phyloP scores from a whole-genome alignment of 2,888 invertebrate genomes.

The Archips xylosteana region DNA sequence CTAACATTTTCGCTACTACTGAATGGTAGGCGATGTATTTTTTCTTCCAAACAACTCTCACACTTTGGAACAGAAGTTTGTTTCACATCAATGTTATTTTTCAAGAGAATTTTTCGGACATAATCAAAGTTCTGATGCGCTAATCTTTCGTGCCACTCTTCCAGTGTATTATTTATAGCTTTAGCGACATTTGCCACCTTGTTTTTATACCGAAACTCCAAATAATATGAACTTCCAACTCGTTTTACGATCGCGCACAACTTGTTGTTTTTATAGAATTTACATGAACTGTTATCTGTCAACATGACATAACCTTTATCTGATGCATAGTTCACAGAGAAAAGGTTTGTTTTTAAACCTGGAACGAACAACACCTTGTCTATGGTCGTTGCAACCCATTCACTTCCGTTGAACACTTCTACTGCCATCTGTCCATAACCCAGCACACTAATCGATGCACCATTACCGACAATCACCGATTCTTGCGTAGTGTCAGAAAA shows the following conservation, averaged over 20 bases:
- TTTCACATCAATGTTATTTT: constrained; percentile 12
- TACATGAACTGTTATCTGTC: constrained; percentile 41
- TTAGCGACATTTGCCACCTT: no score
- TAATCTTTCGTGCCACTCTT: constrained; percentile 44
- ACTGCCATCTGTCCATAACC: constrained; percentile 47
- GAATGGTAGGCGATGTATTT: constrained; percentile 46
- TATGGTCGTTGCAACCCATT: constrained; percentile 48
- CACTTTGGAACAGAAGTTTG: neutral
- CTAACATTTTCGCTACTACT: constrained; percentile 44
- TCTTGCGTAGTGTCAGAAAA: constrained; percentile 25
- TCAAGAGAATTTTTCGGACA: neutral
- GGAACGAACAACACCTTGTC: constrained; percentile 49
- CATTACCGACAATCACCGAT: constrained; percentile 47
- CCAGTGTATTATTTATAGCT: neutral
- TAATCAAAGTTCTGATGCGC: constrained; percentile 7
- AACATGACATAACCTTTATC: constrained; percentile 48
- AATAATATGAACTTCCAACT: no score
- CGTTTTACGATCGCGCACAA: constrained; percentile 22
- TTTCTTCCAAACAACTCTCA: constrained; percentile 38
- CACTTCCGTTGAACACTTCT: constrained; percentile 44
- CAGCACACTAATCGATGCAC: constrained; percentile 38
- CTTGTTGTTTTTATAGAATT: constrained; percentile 24
- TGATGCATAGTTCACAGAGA: constrained; percentile 45
- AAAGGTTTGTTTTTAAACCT: constrained; percentile 46
- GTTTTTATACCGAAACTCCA: no score